Evolutionary conservation across 2,888 invertebrate species (phyloP).

Genomic region (Sphinx pinastri): DNA sequence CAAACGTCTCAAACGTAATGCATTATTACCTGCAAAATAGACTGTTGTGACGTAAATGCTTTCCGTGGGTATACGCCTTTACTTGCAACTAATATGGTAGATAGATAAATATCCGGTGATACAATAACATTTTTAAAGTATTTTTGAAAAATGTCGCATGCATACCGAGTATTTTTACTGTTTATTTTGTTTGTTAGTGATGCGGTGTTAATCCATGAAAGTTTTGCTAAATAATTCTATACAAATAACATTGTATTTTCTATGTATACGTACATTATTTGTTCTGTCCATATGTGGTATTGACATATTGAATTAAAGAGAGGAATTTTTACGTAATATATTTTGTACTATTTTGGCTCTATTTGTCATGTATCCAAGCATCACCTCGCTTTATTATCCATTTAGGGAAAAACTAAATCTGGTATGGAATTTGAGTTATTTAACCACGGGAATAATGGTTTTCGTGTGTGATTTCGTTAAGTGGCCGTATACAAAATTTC

Average conservation of each 20-base stretch:
- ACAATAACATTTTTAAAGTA: background rate
- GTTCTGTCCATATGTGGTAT: background rate
- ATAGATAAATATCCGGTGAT: conserved; percentile 5
- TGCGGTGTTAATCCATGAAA: background rate
- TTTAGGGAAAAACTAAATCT: background rate
- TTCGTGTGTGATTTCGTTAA: too few relatives aligned
- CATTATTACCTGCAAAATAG: too few relatives aligned
- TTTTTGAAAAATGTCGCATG: background rate
- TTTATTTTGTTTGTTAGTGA: conserved; percentile 1
- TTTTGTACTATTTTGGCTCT: background rate
- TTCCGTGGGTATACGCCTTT: background rate
- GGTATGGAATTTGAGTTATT: too few relatives aligned
- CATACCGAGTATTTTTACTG: background rate
- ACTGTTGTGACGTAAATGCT: too few relatives aligned
- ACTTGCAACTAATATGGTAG: background rate
- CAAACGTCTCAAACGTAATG: too few relatives aligned
- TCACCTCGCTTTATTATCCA: background rate
- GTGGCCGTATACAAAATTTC: too few relatives aligned
- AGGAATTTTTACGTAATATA: conserved; percentile 3
- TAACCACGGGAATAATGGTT: too few relatives aligned
- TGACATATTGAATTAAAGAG: background rate
- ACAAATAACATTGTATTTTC: conserved; percentile 9
- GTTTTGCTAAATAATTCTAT: conserved; percentile 12
- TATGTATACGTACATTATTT: conserved; percentile 2
- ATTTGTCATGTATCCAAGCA: background rate